Base-by-base conservation (phyloP, 2,888 invertebrate species). In the Drosophila ustulata region DNA sequence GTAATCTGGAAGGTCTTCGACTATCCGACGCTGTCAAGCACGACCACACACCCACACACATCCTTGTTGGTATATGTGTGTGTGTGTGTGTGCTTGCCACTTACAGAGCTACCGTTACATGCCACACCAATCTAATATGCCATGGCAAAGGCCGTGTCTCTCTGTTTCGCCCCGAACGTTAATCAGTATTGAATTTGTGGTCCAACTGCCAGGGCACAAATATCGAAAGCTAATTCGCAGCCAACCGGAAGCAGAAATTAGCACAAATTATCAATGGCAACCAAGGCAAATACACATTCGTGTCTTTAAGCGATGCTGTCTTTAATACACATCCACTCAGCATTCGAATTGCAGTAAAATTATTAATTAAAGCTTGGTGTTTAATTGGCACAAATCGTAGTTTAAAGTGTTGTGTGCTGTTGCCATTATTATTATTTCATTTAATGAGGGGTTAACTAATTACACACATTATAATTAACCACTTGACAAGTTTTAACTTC, bases 181-280 rank as follows among this genome's bases (percentile, higher is more conserved):
- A 76, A 78, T 76, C 74, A 74, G 80, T 52, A 79, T 79, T 76
- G 74, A 70, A 67, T 79, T 73, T 67, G 45, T 18, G 47, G 49
- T 46, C 37, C 70, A 49, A 52, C 55, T 71, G 70, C 65, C 70
- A 50, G 55, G 51, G 39, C 50, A 72, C 64, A 68, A 72, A 64
- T 65, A 46, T 64, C 64, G 41, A 64, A 51, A 76, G 56, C 72
- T 64, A 68, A 76, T 75, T 72, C 50, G 18, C 43, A 58, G 28
- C 25, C 64, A 34, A 43, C 6, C 53, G 30, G 50, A 34, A 47
- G 34, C 43, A 9, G 50, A 57, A 51, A 55, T 56, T 28, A 30
- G 45, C 41, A 51, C 39, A 57, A 56, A 46, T 56, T 49, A 53
- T 57, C 53, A 52, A 52, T 32, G 49, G 3, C 23, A 51, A 51